Base-by-base conservation (phyloP, 2,888 invertebrate species). In the Ochropacha duplaris region DNA sequence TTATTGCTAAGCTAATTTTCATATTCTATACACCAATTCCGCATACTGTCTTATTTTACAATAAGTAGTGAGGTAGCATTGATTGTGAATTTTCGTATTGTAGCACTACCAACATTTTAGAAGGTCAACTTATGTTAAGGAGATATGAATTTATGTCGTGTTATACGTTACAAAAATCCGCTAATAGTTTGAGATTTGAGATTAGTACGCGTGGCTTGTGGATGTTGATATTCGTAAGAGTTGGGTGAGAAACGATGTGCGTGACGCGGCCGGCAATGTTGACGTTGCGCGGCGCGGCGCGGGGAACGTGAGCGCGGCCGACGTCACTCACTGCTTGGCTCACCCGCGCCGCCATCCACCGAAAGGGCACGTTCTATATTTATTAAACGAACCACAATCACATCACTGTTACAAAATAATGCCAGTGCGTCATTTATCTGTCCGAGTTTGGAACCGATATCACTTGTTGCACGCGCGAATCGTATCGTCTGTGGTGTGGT, bases 361-460 rank as follows among this genome's bases (percentile, higher is more conserved):
- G 76, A 87, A 89, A 88, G 90, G 88, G 86, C 88, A 88, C 88
- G 86, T 86, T 90, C 90, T 92, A 91, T 91, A 88, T 91, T 88
- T 88, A 86, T 79, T n/a, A 80, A 76, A 71, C 83, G 81, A 79
- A 79, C 85, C 84, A 84, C 85, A 78, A 86, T 89, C 88, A 87
- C 89, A 88, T 87, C 86, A 87, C 85, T 76, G 75, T 69, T 74
- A 75, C 66, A 76, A 72, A 82, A 83, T 79, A 72, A 80, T 83
- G 79, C 73, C 71, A 78, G 77, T 78, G 76, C 76, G 75, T 80
- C 73, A 79, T 80, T 81, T 83, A 81, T 83, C 71, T 71, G 72
- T 71, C 69, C 72, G 68, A 78, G 77, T 83, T 84, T 72, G 59
- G 73, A 78, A 76, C 75, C 70, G 78, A 72, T 85, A 84, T 90